These are phyloP conservation scores for Oreochromis mossambicus DNA, from an alignment of 2,797 vertebrate genomes.

Conservation along the genomic window DNA sequence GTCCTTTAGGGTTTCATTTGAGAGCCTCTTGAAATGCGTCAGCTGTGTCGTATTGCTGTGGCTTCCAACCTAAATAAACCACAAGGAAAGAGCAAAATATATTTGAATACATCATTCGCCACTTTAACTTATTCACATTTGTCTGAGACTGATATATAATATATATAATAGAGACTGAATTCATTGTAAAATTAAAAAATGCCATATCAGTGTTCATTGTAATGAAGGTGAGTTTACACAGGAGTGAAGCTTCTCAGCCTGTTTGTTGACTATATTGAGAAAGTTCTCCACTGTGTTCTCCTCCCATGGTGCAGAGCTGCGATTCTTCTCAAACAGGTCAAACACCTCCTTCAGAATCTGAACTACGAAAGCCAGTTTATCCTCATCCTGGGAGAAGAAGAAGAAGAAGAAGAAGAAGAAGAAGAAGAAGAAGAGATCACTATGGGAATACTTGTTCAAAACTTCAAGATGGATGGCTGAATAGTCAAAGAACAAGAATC, in stretches of 20 bases:
- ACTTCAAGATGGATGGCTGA: too few species aligned
- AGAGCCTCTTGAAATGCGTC: conserved; percentile 50
- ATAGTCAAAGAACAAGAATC: too few species aligned
- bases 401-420: too few species aligned
- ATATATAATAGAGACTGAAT: too few species aligned
- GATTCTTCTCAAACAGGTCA: conserved; percentile 36
- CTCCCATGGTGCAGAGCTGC: conserved; percentile 46
- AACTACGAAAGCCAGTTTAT: not conserved
- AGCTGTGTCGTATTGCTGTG: conserved; percentile 1
- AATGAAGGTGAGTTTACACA: conserved; percentile 49
- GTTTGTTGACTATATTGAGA: conserved; percentile 18
- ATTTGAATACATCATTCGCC: too few species aligned
- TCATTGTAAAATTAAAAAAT: too few species aligned
- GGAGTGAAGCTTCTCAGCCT: conserved; percentile 37
- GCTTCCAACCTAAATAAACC: not conserved
- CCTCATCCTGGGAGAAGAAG: too few species aligned
- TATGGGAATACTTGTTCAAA: too few species aligned
- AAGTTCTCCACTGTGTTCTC: conserved; percentile 40
- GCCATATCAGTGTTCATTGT: too few species aligned
- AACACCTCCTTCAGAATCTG: conserved; percentile 53
- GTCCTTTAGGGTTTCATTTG: not conserved
- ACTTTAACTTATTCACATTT: too few species aligned
- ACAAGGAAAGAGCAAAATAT: not conserved
- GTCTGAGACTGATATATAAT: too few species aligned
- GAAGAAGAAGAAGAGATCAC: too few species aligned